phyloP scores from a whole-genome alignment of 2,888 invertebrate genomes.

The Pediacus dermestoides region DNA sequence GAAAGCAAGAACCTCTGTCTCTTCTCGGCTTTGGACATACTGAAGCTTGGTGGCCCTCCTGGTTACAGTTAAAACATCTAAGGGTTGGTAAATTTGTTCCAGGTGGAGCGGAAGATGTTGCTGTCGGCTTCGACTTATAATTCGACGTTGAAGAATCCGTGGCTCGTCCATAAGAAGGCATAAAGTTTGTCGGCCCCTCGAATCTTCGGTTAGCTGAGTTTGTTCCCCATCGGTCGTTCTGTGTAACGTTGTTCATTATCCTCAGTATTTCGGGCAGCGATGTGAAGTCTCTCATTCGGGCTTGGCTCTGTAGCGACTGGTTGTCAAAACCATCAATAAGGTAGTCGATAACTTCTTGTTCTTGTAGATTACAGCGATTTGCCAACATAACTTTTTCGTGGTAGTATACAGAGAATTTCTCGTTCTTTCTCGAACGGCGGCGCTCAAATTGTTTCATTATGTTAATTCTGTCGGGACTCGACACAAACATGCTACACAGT shows the following conservation, averaged over 20 bases:
- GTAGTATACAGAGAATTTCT: constrained; percentile 10
- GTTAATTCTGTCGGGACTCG: constrained; percentile 5
- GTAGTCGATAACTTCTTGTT: constrained; percentile 16
- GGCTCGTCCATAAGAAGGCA: too few relatives aligned
- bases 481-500: constrained; percentile 7
- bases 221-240: too few relatives aligned
- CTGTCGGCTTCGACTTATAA: too few relatives aligned
- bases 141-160: not conserved
- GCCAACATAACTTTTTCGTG: constrained; percentile 11
- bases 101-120: too few relatives aligned
- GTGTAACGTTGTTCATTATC: constrained; percentile 11
- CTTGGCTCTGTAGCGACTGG: constrained; percentile 6
- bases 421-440: constrained; percentile 7
- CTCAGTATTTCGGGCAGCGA: constrained; percentile 6
- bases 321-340: constrained; percentile 20
- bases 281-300: constrained; percentile 9
- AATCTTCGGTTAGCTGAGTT: too few relatives aligned
- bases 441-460: constrained; percentile 7
- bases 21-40: constrained; percentile 11
- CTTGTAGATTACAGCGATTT: constrained; percentile 12
- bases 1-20: constrained; percentile 17
- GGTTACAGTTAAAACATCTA: constrained; percentile 15
- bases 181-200: too few relatives aligned
- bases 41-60: constrained; percentile 9
- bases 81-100: too few relatives aligned